Conservation (phyloP, 2,797 vertebrate species). For the Iguana delicatissima region DNA sequence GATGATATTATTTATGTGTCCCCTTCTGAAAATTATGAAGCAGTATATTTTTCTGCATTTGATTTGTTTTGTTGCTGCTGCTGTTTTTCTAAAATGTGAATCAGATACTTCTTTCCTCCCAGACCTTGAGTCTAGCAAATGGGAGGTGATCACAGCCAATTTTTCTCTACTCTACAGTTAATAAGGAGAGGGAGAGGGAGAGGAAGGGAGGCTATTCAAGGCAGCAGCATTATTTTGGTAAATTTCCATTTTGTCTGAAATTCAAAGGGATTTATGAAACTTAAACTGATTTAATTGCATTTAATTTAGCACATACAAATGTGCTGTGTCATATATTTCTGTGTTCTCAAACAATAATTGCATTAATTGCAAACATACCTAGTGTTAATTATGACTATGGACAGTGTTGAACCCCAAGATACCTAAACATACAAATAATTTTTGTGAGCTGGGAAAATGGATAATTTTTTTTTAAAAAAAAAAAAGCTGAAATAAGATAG, state of each 20-base stretch:
- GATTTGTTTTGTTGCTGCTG: not conserved
- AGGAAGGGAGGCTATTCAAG: no score
- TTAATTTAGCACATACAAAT: not conserved
- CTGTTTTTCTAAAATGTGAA: not conserved
- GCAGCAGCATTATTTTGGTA: not conserved
- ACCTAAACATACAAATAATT: not conserved
- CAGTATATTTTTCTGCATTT: constrained; percentile 7
- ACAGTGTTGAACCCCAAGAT: not conserved
- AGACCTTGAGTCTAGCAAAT: not conserved
- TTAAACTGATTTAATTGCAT: not conserved
- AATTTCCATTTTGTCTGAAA: not conserved
- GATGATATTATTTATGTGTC: not conserved
- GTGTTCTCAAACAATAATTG: not conserved
- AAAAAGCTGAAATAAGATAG: not conserved
- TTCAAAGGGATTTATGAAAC: not conserved
- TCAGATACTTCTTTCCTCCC: not conserved
- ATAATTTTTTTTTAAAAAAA: no score
- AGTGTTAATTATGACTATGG: not conserved
- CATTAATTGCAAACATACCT: not conserved
- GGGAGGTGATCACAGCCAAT: not conserved
- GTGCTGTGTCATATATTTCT: not conserved
- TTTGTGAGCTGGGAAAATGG: not conserved
- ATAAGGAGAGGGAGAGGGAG: not conserved
- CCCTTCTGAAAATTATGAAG: not conserved
- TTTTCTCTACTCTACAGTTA: not conserved